These are phyloP conservation scores for Lucifuga dentata DNA, from an alignment of 2,113 vertebrate genomes.

Conservation along the genomic window DNA sequence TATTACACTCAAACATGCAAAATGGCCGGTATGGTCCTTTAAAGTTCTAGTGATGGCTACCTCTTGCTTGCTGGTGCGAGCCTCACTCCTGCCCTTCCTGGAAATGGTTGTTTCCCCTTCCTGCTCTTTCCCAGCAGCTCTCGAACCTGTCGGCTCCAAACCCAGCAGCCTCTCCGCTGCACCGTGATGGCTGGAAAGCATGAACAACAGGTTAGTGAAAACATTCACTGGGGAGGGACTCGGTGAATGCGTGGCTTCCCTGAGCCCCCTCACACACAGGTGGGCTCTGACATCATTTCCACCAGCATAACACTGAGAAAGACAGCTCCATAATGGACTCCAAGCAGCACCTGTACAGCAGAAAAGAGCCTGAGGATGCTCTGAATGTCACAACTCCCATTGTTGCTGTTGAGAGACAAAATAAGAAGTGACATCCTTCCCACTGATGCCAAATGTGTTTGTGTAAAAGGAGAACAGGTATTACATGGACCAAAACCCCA, in stretches of 20 bases:
- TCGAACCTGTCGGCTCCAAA: conserved; percentile 4
- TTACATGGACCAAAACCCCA: background rate
- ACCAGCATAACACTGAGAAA: background rate
- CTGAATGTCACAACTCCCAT: background rate
- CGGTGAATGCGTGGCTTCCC: background rate
- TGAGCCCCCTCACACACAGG: background rate
- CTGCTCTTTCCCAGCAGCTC: conserved; percentile 9
- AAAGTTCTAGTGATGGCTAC: no score
- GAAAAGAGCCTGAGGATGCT: background rate
- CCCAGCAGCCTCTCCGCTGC: conserved; percentile 46
- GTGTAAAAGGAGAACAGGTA: background rate
- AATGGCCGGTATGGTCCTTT: no score
- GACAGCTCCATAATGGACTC: conserved; percentile 26
- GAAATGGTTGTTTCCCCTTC: background rate
- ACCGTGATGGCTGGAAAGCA: conserved; percentile 24
- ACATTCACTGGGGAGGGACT: background rate
- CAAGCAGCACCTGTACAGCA: conserved; percentile 16
- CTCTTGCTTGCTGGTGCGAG: conserved; percentile 55
- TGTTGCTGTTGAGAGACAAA: background rate
- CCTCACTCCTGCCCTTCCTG: conserved; percentile 59
- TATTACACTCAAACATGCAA: no score
- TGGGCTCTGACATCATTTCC: conserved; percentile 26
- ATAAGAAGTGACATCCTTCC: conserved; percentile 1
- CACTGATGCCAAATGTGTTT: background rate
- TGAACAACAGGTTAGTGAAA: conserved; percentile 3